Evolutionary conservation across 2,888 invertebrate genomes (phyloP).

Genomic region (Polietes domitor): DNA sequence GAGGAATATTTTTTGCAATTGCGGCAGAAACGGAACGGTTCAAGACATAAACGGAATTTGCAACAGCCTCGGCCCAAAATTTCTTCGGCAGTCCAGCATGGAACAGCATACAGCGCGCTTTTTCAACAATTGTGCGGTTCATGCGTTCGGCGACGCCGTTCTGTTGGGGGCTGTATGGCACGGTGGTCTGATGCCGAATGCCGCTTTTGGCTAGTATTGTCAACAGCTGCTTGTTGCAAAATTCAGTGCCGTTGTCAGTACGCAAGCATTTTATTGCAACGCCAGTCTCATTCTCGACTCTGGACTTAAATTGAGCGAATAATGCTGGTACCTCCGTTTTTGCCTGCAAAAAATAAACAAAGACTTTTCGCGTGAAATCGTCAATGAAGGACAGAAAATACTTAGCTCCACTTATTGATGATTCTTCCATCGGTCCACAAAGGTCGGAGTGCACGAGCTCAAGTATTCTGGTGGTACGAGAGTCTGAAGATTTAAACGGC

Average conservation of each 20-base stretch:
- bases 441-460: constrained; percentile 72
- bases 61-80: constrained; percentile 40
- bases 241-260: neutral
- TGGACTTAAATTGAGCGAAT: constrained; percentile 40
- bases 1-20: neutral
- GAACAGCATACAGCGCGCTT: neutral
- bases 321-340: constrained; percentile 17
- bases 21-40: neutral
- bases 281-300: constrained; percentile 45
- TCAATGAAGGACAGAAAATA: constrained; percentile 53
- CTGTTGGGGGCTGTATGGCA: neutral
- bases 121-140: constrained; percentile 1
- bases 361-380: constrained; percentile 33
- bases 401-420: constrained; percentile 12
- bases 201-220: neutral
- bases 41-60: neutral
- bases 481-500: neutral
- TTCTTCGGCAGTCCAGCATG: neutral
- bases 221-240: neutral
- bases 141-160: neutral
- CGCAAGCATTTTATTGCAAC: neutral
- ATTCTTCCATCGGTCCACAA: constrained; percentile 38
- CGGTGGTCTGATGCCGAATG: neutral
- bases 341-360: constrained; percentile 51
- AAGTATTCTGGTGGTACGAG: constrained; percentile 58